These are phyloP conservation scores for Gymnogyps californianus DNA, from an alignment of 2,113 vertebrate genomes.

Conservation along the genomic window DNA sequence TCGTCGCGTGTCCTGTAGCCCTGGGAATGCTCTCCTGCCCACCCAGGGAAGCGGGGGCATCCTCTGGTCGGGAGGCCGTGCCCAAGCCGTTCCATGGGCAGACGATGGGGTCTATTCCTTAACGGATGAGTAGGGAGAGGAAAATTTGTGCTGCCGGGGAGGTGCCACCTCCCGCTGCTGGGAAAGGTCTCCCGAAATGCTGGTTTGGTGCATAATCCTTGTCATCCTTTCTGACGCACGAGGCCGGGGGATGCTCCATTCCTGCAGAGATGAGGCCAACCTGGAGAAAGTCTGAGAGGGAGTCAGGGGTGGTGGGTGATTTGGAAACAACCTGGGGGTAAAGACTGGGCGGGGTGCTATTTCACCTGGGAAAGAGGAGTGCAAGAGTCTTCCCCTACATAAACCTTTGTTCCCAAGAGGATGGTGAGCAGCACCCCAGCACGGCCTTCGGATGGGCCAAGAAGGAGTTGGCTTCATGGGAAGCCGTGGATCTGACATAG, in stretches of 20 bases:
- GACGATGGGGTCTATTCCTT: neutral
- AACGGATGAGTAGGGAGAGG: neutral
- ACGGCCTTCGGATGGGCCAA: fast-evolving
- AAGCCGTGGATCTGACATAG: neutral
- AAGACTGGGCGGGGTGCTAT: fast-evolving
- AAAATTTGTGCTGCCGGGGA: neutral
- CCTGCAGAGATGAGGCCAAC: neutral
- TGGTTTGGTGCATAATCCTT: neutral
- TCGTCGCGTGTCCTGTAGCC: fast-evolving
- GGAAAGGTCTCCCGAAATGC: neutral
- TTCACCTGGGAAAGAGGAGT: neutral
- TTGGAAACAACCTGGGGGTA: neutral
- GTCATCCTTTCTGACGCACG: neutral
- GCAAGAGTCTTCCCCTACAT: neutral
- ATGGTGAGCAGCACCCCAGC: neutral
- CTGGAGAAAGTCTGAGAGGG: neutral
- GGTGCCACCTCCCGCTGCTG: neutral
- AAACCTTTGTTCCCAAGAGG: neutral
- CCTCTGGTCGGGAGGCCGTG: neutral
- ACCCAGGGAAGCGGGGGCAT: neutral
- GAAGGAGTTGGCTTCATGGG: neutral
- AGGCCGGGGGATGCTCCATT: neutral
- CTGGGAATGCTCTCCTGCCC: neutral
- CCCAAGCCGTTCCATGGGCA: fast-evolving
- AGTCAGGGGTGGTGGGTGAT: neutral